phyloP scores from a whole-genome alignment of 2,888 invertebrate species.

The Biston betularia region DNA sequence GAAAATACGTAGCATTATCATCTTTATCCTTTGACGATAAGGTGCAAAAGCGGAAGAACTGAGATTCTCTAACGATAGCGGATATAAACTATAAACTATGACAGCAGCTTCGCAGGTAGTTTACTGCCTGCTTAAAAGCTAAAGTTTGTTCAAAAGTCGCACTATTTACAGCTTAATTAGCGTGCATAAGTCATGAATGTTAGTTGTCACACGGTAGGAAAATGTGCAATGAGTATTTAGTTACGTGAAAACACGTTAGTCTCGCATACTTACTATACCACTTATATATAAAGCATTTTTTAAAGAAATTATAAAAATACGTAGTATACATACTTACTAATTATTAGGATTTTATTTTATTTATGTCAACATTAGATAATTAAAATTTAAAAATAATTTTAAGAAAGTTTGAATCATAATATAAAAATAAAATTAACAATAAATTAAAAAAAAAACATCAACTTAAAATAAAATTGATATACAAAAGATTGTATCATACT shows the following conservation, averaged over 20 bases:
- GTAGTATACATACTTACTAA: not conserved
- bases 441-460: too few relatives aligned
- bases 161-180: constrained; percentile 48
- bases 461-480: too few relatives aligned
- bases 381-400: too few relatives aligned
- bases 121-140: constrained; percentile 41
- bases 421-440: too few relatives aligned
- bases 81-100: constrained; percentile 43
- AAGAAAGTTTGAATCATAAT: too few relatives aligned
- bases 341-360: not conserved
- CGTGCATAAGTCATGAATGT: constrained; percentile 48
- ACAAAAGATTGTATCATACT: too few relatives aligned
- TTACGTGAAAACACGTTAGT: constrained; percentile 8
- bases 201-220: constrained; percentile 40
- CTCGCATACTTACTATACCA: constrained; percentile 14
- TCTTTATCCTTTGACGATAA: constrained; percentile 25
- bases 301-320: not conserved
- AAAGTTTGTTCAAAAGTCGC: constrained; percentile 45
- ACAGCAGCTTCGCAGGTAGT: constrained; percentile 45
- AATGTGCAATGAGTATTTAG: constrained; percentile 35
- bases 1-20: not conserved
- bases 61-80: constrained; percentile 29
- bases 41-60: constrained; percentile 25
- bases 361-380: too few relatives aligned
- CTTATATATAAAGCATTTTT: constrained; percentile 1